Conservation (phyloP, 2,888 invertebrate species). For the Mesoligia furuncula region DNA sequence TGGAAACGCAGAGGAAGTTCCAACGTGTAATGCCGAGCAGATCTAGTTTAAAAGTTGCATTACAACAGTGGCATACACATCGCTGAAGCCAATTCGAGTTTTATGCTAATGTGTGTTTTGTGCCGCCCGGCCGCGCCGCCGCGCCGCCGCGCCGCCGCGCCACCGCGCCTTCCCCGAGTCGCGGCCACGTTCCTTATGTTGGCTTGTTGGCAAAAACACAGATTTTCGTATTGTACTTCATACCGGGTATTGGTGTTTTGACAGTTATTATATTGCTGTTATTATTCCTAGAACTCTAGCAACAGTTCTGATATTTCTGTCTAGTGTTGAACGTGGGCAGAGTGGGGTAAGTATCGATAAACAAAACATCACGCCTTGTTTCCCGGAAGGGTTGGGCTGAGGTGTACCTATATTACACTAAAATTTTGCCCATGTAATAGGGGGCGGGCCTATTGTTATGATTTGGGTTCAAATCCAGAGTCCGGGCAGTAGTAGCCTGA, state of each 20-base stretch:
- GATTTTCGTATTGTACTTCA: conserved; percentile 36
- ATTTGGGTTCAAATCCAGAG: background rate
- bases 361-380: background rate
- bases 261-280: background rate
- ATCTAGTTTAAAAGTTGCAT: conserved; percentile 77
- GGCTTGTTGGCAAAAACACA: conserved; percentile 60
- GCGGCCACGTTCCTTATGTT: conserved; percentile 37
- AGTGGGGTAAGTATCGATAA: background rate
- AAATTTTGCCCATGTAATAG: background rate
- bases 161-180: conserved; percentile 7
- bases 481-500: no score
- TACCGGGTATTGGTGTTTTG: background rate
- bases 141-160: background rate
- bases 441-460: background rate
- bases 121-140: conserved; percentile 36
- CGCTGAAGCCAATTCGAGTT: conserved; percentile 79
- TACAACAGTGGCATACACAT: conserved; percentile 73
- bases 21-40: conserved; percentile 65
- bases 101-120: conserved; percentile 81
- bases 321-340: background rate
- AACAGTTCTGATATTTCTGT: background rate
- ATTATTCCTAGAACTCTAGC: background rate
- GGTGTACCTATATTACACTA: background rate
- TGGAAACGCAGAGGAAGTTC: conserved; percentile 40
- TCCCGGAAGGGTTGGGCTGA: no score